Conservation (phyloP, 2,113 vertebrate genomes). For the Naja naja region DNA sequence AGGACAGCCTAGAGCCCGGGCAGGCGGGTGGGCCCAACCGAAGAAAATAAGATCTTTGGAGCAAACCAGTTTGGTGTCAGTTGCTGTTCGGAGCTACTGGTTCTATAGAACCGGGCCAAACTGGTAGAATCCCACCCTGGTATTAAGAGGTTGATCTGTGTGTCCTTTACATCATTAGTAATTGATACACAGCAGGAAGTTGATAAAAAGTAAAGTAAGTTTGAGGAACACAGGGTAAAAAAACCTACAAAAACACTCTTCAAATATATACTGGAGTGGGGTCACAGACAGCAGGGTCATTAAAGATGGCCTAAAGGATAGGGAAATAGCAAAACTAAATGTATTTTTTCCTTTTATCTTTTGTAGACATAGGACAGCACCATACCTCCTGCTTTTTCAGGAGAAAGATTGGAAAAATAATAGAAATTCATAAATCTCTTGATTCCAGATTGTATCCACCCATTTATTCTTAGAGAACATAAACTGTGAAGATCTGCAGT, state of each 20-base stretch:
- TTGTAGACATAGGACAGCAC: not conserved
- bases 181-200: not conserved
- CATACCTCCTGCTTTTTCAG: not conserved
- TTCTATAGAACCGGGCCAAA: no score
- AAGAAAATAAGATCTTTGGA: no score
- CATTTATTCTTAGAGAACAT: not conserved
- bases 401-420: not conserved
- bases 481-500: not conserved
- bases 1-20: no score
- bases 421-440: not conserved
- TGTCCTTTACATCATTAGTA: not conserved
- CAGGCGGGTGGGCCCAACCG: no score
- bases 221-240: not conserved
- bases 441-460: not conserved
- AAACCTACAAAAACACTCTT: not conserved
- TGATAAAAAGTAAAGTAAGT: not conserved
- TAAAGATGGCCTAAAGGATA: not conserved
- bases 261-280: not conserved
- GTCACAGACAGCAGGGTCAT: not conserved
- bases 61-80: no score
- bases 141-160: not conserved
- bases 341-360: not conserved
- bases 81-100: no score
- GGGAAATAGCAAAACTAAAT: not conserved
- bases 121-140: no score